A percentile compares a stretch with the other conserved stretches of the same genome.
Evolutionary conservation across 2,113 vertebrate species (phyloP).

Genomic region (Sinocyclocheilus maitianheensis): DNA sequence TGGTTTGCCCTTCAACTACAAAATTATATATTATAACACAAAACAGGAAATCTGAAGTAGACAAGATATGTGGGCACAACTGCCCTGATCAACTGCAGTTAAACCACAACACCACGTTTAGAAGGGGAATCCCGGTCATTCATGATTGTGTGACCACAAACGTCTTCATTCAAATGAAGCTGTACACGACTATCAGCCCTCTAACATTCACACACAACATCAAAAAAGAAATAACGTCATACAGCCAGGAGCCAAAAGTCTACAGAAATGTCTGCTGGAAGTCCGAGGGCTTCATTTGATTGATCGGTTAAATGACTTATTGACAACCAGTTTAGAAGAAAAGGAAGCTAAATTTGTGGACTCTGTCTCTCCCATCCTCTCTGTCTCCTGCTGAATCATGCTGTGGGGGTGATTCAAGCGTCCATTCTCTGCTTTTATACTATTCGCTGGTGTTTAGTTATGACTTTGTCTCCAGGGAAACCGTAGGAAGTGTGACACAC

Average conservation of each 20-base stretch:
- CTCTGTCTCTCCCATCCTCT: neutral
- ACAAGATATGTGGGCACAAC: constrained; percentile 34
- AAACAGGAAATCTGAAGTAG: constrained; percentile 49
- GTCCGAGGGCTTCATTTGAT: neutral
- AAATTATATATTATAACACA: neutral
- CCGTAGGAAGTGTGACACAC: constrained; percentile 48
- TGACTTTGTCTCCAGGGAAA: constrained; percentile 53
- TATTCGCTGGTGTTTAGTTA: constrained; percentile 46
- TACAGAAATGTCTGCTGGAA: neutral
- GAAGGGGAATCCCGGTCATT: neutral
- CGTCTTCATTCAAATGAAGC: neutral
- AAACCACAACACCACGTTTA: neutral
- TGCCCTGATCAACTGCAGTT: neutral
- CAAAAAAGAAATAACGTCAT: neutral
- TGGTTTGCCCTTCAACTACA: neutral
- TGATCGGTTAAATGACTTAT: neutral
- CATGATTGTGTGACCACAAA: constrained; percentile 8
- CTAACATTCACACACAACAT: neutral
- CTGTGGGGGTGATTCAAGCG: constrained; percentile 54
- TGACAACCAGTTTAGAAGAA: neutral
- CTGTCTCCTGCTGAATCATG: constrained; percentile 67
- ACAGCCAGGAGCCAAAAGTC: neutral
- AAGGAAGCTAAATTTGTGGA: neutral
- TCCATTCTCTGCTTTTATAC: constrained; percentile 40
- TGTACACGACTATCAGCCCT: neutral